Evolutionary conservation across 2,113 vertebrate species (phyloP), one percentile per base, ranked within the genome.

Genomic region (Microcebus jonahi): DNA sequence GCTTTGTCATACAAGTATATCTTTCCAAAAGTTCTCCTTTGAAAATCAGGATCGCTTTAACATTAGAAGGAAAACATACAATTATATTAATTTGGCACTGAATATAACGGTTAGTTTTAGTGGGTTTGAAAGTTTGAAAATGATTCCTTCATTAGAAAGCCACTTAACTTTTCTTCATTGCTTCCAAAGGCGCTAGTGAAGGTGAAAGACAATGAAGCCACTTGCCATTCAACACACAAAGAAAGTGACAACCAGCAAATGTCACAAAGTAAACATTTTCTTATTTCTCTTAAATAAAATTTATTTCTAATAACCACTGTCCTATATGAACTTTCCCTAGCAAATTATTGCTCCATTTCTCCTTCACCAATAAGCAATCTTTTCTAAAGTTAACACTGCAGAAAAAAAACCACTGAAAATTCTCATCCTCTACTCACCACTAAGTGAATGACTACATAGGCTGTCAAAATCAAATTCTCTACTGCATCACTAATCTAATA

Each of bases 1-100:
- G 97, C 95, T 97, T 88, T 96, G 96, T 90, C 98, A 76, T 94
- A 95, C 80, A 80, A 96, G 88, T 96, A 77, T 61, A 97, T 98
- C 96, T 98, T 98, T 92, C 45, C 97, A 71, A 98, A 98, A 97
- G 97, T 91, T 98, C 91, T 93, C 96, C 96, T 98, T 97, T 98
- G 97, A 98, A 96, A 70, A 97, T 97, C 95, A 96, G 95, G 88
- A 98, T 95, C 93, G 95, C 88, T 94, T 98, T 96, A 98, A 96
- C 95, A 96, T 97, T 97, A 97, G 91, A 92, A 97, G 88, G 25
- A 97, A 98, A 98, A 98, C 70, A 75, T 75, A 87, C 94, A 96
- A 97, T 98, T 96, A 96, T 90, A 97, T 97, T 98, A 96, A 97
- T 97, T 96, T 98, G 95, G 92, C 96, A 98, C 94, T 97, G 93